These are phyloP conservation scores for Monomorium pharaonis DNA, from an alignment of 1,140 invertebrate species.

Conservation along the genomic window DNA sequence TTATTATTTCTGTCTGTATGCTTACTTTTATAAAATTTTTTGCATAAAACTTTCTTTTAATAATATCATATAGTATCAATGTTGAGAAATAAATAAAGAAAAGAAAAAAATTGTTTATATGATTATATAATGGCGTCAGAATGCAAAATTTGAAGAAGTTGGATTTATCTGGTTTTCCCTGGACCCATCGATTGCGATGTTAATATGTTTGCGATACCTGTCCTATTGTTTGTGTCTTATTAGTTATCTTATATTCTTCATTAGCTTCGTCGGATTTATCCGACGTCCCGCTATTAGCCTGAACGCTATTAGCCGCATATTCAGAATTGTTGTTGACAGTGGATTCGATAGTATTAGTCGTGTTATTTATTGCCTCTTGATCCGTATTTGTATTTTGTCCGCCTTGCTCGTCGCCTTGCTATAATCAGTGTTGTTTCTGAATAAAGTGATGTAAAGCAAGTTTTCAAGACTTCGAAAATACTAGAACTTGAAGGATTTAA, in stretches of 20 bases:
- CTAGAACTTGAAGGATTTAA: conserved; percentile 32
- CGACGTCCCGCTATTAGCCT: conserved; percentile 26
- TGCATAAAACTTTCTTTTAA: not conserved
- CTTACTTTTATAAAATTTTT: not conserved
- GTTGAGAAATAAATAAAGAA: not conserved
- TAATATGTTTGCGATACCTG: conserved; percentile 72
- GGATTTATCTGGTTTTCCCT: not conserved
- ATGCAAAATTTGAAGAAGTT: not conserved
- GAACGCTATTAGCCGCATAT: conserved; percentile 10
- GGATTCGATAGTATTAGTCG: conserved; percentile 47
- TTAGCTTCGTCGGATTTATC: conserved; percentile 59
- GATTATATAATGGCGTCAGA: not conserved
- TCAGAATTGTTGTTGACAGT: conserved; percentile 47
- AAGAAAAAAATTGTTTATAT: not conserved
- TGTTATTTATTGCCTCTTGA: conserved; percentile 41
- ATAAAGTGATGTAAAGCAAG: conserved; percentile 27
- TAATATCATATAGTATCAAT: not conserved
- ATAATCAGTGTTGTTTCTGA: conserved; percentile 69
- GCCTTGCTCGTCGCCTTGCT: conserved; percentile 64
- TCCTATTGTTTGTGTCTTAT: conserved; percentile 68
- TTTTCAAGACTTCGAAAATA: conserved; percentile 20
- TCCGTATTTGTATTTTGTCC: conserved; percentile 50
- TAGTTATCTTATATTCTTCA: conserved; percentile 59
- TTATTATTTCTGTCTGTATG: not conserved
- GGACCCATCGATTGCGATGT: conserved; percentile 48